Conservation (phyloP, 2,797 vertebrate species). For the Oryzias dopingdopingensis region DNA sequence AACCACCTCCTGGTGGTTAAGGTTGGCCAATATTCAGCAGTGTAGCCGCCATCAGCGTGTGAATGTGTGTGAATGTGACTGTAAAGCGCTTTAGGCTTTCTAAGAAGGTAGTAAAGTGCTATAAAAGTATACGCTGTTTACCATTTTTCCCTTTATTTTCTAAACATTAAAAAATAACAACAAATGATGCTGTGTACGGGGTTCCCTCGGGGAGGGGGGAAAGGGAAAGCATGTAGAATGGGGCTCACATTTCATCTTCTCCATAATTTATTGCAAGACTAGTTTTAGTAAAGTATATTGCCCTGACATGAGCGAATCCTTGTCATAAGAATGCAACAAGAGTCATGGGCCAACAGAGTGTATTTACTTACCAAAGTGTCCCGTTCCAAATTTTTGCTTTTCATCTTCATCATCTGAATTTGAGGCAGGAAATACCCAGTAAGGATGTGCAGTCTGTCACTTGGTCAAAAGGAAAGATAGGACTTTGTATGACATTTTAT, state of each 20-base stretch:
- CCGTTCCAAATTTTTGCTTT: conserved; percentile 27
- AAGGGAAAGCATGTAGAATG: conserved; percentile 51
- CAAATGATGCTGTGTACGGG: conserved; percentile 38
- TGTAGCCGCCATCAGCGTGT: too few relatives aligned
- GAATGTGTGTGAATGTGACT: too few relatives aligned
- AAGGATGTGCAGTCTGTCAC: background rate
- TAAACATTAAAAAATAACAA: conserved; percentile 28
- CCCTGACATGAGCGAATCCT: conserved; percentile 48
- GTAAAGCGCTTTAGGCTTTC: too few relatives aligned
- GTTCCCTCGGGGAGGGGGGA: conserved; percentile 56
- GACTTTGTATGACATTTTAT: too few relatives aligned
- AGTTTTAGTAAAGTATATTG: conserved; percentile 60
- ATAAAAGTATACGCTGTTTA: background rate
- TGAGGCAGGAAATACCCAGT: conserved; percentile 7
- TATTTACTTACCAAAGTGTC: conserved; percentile 37
- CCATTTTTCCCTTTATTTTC: background rate
- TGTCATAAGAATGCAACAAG: conserved; percentile 55
- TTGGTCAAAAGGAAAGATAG: too few relatives aligned
- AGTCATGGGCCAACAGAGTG: conserved; percentile 56
- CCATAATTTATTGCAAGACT: conserved; percentile 68
- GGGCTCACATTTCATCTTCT: conserved; percentile 64
- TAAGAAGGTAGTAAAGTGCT: too few relatives aligned
- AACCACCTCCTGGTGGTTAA: too few relatives aligned
- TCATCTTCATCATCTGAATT: conserved; percentile 33
- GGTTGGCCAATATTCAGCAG: too few relatives aligned